Evolutionary conservation across 2,888 invertebrate genomes (phyloP).

Genomic region (Ptilodon capucinus): DNA sequence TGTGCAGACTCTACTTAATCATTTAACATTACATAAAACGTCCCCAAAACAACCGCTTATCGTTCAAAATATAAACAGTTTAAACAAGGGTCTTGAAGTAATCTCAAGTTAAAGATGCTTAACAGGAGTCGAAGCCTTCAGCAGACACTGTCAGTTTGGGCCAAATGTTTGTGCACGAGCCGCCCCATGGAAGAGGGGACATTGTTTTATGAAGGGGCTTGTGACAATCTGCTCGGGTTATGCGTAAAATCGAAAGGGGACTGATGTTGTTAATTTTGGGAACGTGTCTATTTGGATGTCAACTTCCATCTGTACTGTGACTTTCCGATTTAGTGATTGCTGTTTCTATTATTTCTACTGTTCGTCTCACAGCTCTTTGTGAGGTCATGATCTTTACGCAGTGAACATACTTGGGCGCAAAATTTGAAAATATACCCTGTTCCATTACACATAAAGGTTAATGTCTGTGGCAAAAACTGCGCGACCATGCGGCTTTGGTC

Average conservation of each 20-base stretch:
- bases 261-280: neutral
- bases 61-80: conserved; percentile 13
- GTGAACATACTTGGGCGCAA: too few relatives aligned
- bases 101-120: conserved; percentile 34
- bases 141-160: conserved; percentile 3
- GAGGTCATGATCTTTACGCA: too few relatives aligned
- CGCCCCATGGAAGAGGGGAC: conserved; percentile 20
- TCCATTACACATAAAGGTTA: too few relatives aligned
- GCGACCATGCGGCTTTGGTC: too few relatives aligned
- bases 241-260: conserved; percentile 32
- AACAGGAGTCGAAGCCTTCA: conserved; percentile 2
- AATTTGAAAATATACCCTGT: too few relatives aligned
- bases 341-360: too few relatives aligned
- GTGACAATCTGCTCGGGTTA: conserved; percentile 33
- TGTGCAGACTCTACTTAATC: neutral
- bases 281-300: neutral
- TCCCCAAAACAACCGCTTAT: conserved; percentile 23
- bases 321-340: neutral
- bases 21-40: neutral
- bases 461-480: too few relatives aligned
- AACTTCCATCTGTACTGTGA: neutral
- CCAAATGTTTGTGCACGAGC: conserved; percentile 18
- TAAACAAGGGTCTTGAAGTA: conserved; percentile 26
- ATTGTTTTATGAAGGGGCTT: conserved; percentile 26
- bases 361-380: too few relatives aligned